Conservation (phyloP, 2,888 invertebrate genomes). For the Diloba caeruleocephala region DNA sequence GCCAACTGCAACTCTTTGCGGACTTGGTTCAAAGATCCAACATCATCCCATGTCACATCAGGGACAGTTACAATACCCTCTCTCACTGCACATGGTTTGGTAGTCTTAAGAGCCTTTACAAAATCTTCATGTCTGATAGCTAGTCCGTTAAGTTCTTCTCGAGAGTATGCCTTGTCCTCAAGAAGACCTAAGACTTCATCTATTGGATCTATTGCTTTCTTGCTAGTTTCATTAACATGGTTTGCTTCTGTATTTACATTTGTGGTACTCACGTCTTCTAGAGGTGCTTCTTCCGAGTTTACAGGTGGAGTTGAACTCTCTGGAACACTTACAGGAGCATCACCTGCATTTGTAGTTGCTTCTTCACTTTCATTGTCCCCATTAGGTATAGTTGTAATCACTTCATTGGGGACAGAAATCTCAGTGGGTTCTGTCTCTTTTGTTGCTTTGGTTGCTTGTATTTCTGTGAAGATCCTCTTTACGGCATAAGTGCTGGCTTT, state of each 20-base stretch:
- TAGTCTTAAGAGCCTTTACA: slow-evolving; percentile 92
- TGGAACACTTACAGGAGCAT: slow-evolving; percentile 55
- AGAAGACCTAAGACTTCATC: slow-evolving; percentile 91
- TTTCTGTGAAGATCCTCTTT: slow-evolving; percentile 87
- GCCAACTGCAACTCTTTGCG: slow-evolving; percentile 96
- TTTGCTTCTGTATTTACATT: slow-evolving; percentile 53
- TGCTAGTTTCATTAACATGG: slow-evolving; percentile 51
- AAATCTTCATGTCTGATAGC: slow-evolving; percentile 94
- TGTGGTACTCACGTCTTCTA: slow-evolving; percentile 54
- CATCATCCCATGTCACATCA: slow-evolving; percentile 98
- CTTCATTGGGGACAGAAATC: slow-evolving; percentile 55
- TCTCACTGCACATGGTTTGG: slow-evolving; percentile 97
- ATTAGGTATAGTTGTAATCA: slow-evolving; percentile 71
- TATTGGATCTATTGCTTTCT: slow-evolving; percentile 63
- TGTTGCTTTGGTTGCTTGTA: slow-evolving; percentile 61
- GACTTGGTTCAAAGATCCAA: slow-evolving; percentile 96
- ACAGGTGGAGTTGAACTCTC: slow-evolving; percentile 50
- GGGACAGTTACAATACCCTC: slow-evolving; percentile 99
- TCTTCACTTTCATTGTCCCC: slow-evolving; percentile 77
- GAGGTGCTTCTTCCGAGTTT: slow-evolving; percentile 58
- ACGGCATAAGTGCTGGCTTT: slow-evolving; percentile 97
- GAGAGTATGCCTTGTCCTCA: slow-evolving; percentile 90
- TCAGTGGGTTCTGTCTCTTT: slow-evolving; percentile 44
- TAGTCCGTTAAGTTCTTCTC: slow-evolving; percentile 90
- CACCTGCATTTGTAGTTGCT: slow-evolving; percentile 49